Percentiles rank a stretch among this genome's conserved stretches.
phyloP scores from a whole-genome alignment of 2,113 vertebrate genomes.

The Apeltes quadracus region DNA sequence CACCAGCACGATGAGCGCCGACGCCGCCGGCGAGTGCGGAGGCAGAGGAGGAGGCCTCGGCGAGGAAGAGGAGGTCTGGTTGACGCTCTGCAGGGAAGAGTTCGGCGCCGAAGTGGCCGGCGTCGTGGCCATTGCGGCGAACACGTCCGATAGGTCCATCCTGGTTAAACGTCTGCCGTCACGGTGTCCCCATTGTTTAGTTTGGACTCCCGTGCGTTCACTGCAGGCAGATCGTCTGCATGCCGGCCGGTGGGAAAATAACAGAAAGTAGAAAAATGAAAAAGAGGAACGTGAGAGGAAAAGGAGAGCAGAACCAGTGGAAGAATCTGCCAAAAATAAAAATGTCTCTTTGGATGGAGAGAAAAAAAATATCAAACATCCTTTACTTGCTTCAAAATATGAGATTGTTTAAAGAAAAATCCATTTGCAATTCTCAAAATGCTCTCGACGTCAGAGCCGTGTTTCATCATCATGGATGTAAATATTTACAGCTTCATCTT shows the following conservation, averaged over 20 bases:
- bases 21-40: conserved; percentile 82
- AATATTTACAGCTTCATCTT: not conserved
- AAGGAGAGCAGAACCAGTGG: not conserved
- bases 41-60: conserved; percentile 55
- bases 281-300: not conserved
- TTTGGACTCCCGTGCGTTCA: not conserved
- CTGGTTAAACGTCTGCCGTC: conserved; percentile 29
- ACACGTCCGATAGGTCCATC: conserved; percentile 58
- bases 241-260: not conserved
- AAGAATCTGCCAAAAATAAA: conserved; percentile 1
- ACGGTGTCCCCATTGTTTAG: not conserved
- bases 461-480: not conserved
- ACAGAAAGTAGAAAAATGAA: not conserved
- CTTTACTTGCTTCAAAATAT: not conserved
- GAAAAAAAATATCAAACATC: not conserved
- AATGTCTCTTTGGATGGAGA: conserved; percentile 4
- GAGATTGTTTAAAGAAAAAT: not conserved
- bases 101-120: conserved; percentile 43
- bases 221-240: not conserved
- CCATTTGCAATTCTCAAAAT: not conserved
- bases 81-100: conserved; percentile 59
- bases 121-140: conserved; percentile 23
- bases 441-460: not conserved
- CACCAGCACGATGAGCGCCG: conserved; percentile 84
- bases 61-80: conserved; percentile 23